These are phyloP conservation scores for Laothoe populi DNA, from an alignment of 2,888 invertebrate genomes.

Conservation along the genomic window DNA sequence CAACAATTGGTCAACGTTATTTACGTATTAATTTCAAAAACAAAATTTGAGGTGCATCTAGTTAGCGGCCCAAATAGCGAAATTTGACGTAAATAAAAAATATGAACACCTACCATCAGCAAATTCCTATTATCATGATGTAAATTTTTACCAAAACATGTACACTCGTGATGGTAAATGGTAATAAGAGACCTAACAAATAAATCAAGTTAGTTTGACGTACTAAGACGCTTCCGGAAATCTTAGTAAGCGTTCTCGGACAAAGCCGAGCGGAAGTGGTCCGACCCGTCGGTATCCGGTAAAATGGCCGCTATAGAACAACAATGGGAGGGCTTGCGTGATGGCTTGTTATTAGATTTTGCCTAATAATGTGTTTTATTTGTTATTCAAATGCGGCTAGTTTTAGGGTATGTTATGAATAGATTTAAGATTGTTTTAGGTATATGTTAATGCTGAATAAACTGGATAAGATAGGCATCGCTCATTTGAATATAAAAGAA, in stretches of 20 bases:
- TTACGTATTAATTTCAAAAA: too few species aligned
- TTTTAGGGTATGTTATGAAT: not conserved
- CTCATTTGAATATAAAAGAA: too few species aligned
- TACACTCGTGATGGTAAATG: not conserved
- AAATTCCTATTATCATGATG: too few species aligned
- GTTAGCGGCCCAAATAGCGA: too few species aligned
- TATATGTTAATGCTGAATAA: too few species aligned
- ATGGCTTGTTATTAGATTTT: conserved; percentile 18
- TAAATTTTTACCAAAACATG: too few species aligned
- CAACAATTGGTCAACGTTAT: too few species aligned
- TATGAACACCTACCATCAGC: too few species aligned
- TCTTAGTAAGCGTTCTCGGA: conserved; percentile 20
- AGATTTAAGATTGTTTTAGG: too few species aligned
- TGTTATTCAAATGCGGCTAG: conserved; percentile 23
- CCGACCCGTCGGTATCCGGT: conserved; percentile 37
- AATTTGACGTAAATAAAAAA: too few species aligned
- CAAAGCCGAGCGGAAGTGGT: conserved; percentile 40
- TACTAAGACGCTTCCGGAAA: conserved; percentile 5
- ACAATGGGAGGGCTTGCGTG: not conserved
- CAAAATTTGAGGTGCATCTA: too few species aligned
- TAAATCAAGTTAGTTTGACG: not conserved
- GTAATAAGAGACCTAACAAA: not conserved
- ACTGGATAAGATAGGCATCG: too few species aligned
- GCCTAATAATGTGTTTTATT: conserved; percentile 13
- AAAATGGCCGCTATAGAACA: conserved; percentile 37